Conservation (phyloP, 2,113 vertebrate genomes). For the Hypomesus transpacificus region DNA sequence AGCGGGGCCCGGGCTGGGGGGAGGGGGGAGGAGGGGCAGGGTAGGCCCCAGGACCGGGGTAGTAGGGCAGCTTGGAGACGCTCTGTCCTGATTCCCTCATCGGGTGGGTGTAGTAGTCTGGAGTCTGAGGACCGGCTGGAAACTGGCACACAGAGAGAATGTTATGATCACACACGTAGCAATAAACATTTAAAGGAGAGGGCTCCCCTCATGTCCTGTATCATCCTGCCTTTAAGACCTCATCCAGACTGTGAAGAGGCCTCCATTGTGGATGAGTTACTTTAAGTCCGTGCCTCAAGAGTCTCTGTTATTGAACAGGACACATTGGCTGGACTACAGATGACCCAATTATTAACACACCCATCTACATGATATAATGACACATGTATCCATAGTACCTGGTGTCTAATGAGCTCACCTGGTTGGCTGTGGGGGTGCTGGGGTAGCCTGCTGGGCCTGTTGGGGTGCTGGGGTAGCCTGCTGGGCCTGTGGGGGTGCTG, state of each 20-base stretch:
- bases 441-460: background rate
- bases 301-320: constrained; percentile 37
- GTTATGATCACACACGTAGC: too few relatives aligned
- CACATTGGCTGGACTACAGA: constrained; percentile 30
- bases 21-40: constrained; percentile 31
- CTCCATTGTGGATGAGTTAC: constrained; percentile 47
- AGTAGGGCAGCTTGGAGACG: constrained; percentile 49
- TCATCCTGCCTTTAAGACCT: constrained; percentile 54
- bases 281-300: constrained; percentile 40
- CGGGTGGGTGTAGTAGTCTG: constrained; percentile 53
- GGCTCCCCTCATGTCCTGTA: constrained; percentile 29
- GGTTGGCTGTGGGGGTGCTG: constrained; percentile 33
- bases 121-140: constrained; percentile 31
- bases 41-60: constrained; percentile 35
- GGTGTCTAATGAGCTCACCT: constrained; percentile 40
- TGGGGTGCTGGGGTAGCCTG: constrained; percentile 24
- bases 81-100: constrained; percentile 56
- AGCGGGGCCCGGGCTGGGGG: constrained; percentile 9
- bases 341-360: background rate
- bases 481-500: constrained; percentile 21
- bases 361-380: too few relatives aligned
- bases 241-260: constrained; percentile 34
- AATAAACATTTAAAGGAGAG: too few relatives aligned
- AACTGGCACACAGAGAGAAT: too few relatives aligned
- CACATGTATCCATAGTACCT: too few relatives aligned